Evolutionary conservation across 2,797 vertebrate genomes (phyloP), one percentile per base, ranked within the genome.

Genomic region (Petrocephalus sullivani): DNA sequence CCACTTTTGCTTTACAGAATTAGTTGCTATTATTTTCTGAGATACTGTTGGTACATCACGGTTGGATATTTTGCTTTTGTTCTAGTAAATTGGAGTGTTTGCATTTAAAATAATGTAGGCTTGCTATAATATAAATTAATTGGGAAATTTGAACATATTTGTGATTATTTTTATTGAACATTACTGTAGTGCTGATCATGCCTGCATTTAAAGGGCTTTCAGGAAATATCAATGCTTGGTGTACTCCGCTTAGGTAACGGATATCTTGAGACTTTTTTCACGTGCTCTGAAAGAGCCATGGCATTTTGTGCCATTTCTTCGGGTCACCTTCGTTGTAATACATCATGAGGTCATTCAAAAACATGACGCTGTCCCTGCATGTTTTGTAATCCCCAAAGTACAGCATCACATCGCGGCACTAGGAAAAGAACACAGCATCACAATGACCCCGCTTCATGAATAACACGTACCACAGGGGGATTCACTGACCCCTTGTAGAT

Each of bases 281-380:
- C 37, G n/a, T 46, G 71, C 37, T 78, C 33, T 41, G 37, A 78
- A 78, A n/a, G 71, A 46, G 71, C 46, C 1, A 19, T 78, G 71
- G 1, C 71, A 78, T 78, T 19, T 46, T 78, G 33, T 46, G 12
- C 33, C 37, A 19, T n/a, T 78, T 78, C 71, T 41, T n/a, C 9
- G 1, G 12, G n/a, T 71, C 8, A 9, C 3, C 2, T 28, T 33
- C 28, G 33, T 58, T 57, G 87, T 53, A 82, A 60, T 82, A 16
- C 56, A 87, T 87, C 37, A 37, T 87, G n/a, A 78, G 57, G 85
- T 86, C n/a, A 67, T 88, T 88, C 53, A 87, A 67, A 33, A 61
- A 9, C 37, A 87, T 37, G 78, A 33, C 61, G 16, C 4, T 56
- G 49, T 64, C 88, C 64, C 71, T 19, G 85, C 56, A 57, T 21